These are phyloP conservation scores for Cebidichthys violaceus DNA, from an alignment of 2,113 vertebrate genomes.

Conservation along the genomic window DNA sequence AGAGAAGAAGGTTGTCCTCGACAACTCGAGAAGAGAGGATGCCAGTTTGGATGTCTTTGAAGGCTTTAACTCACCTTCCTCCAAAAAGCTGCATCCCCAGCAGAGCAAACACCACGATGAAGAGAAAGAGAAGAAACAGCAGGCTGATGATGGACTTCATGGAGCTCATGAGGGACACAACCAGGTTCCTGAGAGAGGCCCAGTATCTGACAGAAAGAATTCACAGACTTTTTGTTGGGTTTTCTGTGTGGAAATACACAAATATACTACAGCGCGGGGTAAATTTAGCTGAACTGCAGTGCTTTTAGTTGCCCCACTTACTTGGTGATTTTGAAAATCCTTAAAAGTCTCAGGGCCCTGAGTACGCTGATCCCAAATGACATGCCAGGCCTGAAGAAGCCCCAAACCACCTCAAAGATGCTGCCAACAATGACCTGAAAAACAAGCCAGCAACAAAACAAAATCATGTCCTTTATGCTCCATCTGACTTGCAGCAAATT, in stretches of 20 bases:
- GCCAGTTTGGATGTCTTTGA: background rate
- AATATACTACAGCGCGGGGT: background rate
- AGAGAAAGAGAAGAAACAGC: constrained; percentile 87
- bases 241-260: background rate
- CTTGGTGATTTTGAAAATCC: constrained; percentile 99
- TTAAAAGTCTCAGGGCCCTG: constrained; percentile 92
- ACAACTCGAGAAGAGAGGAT: background rate
- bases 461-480: background rate
- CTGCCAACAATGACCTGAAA: constrained; percentile 96
- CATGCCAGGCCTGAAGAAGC: constrained; percentile 96
- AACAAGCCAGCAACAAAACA: background rate
- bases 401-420: constrained; percentile 98
- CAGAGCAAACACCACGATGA: constrained; percentile 85
- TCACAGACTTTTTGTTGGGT: background rate
- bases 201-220: constrained; percentile 79
- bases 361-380: constrained; percentile 99
- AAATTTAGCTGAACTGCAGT: background rate
- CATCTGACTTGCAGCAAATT: background rate
- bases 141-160: constrained; percentile 89
- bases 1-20: background rate
- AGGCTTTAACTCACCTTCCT: constrained; percentile 77
- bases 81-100: constrained; percentile 87
- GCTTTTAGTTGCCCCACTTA: constrained; percentile 74
- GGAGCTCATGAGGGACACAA: constrained; percentile 88
- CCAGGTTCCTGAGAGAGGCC: constrained; percentile 86